These are phyloP conservation scores for Paradisaea rubra DNA, from an alignment of 2,113 vertebrate genomes.

Conservation along the genomic window DNA sequence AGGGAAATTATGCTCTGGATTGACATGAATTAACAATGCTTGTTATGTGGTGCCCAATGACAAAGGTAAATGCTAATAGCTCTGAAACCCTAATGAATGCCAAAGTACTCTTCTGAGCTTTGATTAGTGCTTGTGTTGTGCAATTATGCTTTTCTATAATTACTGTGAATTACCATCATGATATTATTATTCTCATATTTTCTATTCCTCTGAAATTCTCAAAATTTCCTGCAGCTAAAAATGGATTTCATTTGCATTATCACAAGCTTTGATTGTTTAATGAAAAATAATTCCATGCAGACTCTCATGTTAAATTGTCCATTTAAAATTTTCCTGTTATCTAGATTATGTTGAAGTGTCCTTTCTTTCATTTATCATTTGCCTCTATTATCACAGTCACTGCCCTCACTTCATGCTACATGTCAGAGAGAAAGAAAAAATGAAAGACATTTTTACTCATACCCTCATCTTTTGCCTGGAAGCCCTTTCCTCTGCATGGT, in stretches of 20 bases:
- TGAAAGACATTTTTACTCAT: neutral
- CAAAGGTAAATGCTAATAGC: conserved; percentile 46
- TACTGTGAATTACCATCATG: conserved; percentile 54
- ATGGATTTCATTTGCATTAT: conserved; percentile 68
- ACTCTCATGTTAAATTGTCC: conserved; percentile 33
- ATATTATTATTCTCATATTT: conserved; percentile 50
- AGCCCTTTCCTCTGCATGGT: neutral
- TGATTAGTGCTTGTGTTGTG: conserved; percentile 51
- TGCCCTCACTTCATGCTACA: neutral
- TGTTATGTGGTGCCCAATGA: neutral
- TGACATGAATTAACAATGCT: neutral
- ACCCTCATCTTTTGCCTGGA: neutral
- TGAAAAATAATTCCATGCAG: conserved; percentile 51
- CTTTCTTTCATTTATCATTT: conserved; percentile 31
- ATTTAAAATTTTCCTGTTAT: conserved; percentile 38
- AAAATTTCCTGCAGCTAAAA: conserved; percentile 60
- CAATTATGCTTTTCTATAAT: conserved; percentile 63
- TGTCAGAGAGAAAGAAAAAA: neutral
- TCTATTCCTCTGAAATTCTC: conserved; percentile 47
- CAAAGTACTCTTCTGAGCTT: conserved; percentile 1
- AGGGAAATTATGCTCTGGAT: neutral
- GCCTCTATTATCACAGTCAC: conserved; percentile 6
- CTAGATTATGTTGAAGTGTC: conserved; percentile 25
- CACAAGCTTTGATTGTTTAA: conserved; percentile 60
- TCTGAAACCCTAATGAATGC: conserved; percentile 49